Base-by-base conservation (phyloP, 2,797 vertebrate genomes). In the Synanceia verrucosa region DNA sequence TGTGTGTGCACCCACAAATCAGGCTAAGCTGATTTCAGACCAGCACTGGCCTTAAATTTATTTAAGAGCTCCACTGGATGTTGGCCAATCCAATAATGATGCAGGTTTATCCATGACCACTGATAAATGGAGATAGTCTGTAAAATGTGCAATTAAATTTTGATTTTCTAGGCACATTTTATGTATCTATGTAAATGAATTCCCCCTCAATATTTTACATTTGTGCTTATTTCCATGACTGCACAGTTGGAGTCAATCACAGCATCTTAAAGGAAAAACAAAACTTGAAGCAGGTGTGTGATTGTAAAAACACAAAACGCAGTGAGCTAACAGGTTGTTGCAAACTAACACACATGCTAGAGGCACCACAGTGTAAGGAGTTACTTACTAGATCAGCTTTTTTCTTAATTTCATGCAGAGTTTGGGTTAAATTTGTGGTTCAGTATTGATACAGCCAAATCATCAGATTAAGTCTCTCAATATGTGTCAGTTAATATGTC, bases 131-230 rank as follows among this genome's bases (percentile, higher is more conserved):
- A 60, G 18, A 56, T 4, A 60, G 56, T 65, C 61, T 73, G 33
- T 80, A 70, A 81, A 81, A 59, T 57, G 43, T 60, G 53, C 31
- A 67, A 46, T 75, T 70, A 65, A 63, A 68, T 57, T n/a, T 43
- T 13, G 11, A 76, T 66, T 64, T 73, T 73, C 47, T 71, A 23
- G 39, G 19, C 31, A 59, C 10, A 69, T 72, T 67, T 58, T 57
- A 61, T 65, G 31, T 6, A 18, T 41, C 3, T 61, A 34, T 36
- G 18, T 21, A 23, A 59, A 70, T 13, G 2, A 2, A 43, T 50
- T 55, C 4, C 4, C 3, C 5, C 1, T n/a, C 6, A 13, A n/a
- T 58, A 2, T 69, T 57, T 21, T 24, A 34, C 23, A 43, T 16
- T 43, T n/a, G 21, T 47, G 26, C 6, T n/a, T 24, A 13, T 65